phyloP scores from a whole-genome alignment of 1,140 invertebrate genomes.

The Zaprionus inermis region DNA sequence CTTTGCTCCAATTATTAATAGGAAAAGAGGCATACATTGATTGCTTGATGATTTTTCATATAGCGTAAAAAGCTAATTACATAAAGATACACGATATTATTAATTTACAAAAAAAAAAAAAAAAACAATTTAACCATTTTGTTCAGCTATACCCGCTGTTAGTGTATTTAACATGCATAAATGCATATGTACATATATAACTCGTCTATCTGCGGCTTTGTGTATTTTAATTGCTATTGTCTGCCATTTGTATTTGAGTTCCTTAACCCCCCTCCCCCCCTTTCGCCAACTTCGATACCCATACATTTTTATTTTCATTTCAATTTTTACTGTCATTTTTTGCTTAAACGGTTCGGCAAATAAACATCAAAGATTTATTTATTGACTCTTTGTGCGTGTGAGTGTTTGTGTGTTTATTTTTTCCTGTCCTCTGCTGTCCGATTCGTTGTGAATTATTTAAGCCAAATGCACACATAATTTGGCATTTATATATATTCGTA shows the following conservation, averaged over 20 bases:
- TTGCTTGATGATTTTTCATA: not conserved
- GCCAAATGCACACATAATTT: slow-evolving; percentile 26
- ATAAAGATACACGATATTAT: no score
- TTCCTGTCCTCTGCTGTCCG: not conserved
- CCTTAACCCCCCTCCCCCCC: not conserved
- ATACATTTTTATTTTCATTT: slow-evolving; percentile 8
- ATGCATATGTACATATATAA: slow-evolving; percentile 5
- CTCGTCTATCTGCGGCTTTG: slow-evolving; percentile 30
- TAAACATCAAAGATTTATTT: slow-evolving; percentile 43
- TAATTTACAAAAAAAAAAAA: no score
- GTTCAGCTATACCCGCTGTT: not conserved
- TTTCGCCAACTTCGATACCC: not conserved
- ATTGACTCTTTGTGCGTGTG: not conserved
- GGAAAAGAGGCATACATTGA: no score
- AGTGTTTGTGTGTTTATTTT: not conserved
- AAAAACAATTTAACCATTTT: no score
- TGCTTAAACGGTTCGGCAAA: slow-evolving; percentile 30
- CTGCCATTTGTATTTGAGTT: slow-evolving; percentile 19
- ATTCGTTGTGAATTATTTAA: slow-evolving; percentile 33
- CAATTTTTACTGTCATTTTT: slow-evolving; percentile 16
- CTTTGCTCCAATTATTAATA: not conserved
- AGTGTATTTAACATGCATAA: not conserved
- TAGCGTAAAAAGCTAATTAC: no score
- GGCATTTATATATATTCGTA: slow-evolving; percentile 5
- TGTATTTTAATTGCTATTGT: slow-evolving; percentile 43